phyloP scores from a whole-genome alignment of 2,113 vertebrate species.

The Poeciliopsis occidentalis region DNA sequence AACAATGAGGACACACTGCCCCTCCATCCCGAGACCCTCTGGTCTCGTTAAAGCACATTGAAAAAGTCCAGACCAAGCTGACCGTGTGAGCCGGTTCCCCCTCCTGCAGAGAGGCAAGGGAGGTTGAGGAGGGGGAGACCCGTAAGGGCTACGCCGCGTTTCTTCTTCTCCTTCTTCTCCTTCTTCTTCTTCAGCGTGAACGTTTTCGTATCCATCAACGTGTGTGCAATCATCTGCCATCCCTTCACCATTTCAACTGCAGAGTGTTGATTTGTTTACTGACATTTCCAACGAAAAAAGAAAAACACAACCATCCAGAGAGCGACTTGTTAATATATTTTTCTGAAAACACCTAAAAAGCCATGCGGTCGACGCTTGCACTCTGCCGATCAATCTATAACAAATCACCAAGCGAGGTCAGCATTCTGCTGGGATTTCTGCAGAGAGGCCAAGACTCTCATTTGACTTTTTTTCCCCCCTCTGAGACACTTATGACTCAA shows the following conservation, averaged over 20 bases:
- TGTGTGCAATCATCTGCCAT: slow-evolving; percentile 53
- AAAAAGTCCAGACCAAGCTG: slow-evolving; percentile 67
- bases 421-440: slow-evolving; percentile 38
- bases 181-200: slow-evolving; percentile 62
- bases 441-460: slow-evolving; percentile 43
- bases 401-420: slow-evolving; percentile 60
- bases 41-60: slow-evolving; percentile 60
- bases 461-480: slow-evolving; percentile 4
- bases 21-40: background rate
- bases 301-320: slow-evolving; percentile 8
- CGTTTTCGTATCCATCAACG: slow-evolving; percentile 32
- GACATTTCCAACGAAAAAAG: slow-evolving; percentile 36
- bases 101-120: background rate
- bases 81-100: slow-evolving; percentile 57
- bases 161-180: slow-evolving; percentile 19
- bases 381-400: slow-evolving; percentile 74
- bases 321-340: slow-evolving; percentile 49
- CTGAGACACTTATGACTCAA: slow-evolving; percentile 37
- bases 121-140: slow-evolving; percentile 64
- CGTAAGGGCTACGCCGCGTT: slow-evolving; percentile 79
- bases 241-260: slow-evolving; percentile 67
- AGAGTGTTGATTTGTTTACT: slow-evolving; percentile 65
- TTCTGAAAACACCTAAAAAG: slow-evolving; percentile 63
- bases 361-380: slow-evolving; percentile 72
- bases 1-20: slow-evolving; percentile 28